Percentiles rank a stretch among this genome's conserved stretches.
These are phyloP conservation scores for Oikopleura dioica DNA, from an alignment of 23 tunicate species.

Conservation along the genomic window DNA sequence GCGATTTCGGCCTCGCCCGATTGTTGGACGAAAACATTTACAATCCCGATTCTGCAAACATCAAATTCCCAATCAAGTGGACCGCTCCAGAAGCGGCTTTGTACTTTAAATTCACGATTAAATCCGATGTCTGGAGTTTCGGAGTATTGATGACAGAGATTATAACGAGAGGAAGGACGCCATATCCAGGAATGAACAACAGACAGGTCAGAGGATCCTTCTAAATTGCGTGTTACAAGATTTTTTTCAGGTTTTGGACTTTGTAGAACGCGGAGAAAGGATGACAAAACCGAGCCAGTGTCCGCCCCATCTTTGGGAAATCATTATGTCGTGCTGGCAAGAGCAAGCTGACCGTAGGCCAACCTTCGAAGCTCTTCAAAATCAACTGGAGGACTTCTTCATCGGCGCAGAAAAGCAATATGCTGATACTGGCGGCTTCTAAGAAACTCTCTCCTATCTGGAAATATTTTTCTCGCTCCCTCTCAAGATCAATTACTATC, in stretches of 20 bases:
- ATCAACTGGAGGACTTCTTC: conserved; percentile 13
- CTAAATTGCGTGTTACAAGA: too few relatives aligned
- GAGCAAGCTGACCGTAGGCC: conserved; percentile 33
- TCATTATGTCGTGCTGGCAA: conserved; percentile 67
- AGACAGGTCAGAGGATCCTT: background rate
- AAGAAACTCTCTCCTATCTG: background rate
- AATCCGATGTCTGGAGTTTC: conserved; percentile 97
- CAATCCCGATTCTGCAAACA: conserved; percentile 67
- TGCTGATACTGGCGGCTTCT: conserved; percentile 2
- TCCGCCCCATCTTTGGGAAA: conserved; percentile 47
- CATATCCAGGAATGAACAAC: conserved; percentile 60
- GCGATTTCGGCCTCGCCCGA: conserved; percentile 93
- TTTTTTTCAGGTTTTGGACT: conserved; percentile 30
- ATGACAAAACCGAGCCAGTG: conserved; percentile 55
- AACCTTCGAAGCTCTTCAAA: conserved; percentile 35
- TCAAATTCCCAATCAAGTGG: conserved; percentile 98
- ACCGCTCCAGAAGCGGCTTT: conserved; percentile 99
- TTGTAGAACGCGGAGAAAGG: conserved; percentile 34
- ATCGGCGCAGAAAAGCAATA: background rate
- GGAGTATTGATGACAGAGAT: conserved; percentile 85
- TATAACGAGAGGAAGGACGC: conserved; percentile 84
- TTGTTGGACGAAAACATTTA: conserved; percentile 77
- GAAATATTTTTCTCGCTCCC: background rate
- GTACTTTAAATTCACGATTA: conserved; percentile 83
- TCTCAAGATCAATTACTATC: background rate